phyloP scores from a whole-genome alignment of 2,113 vertebrate genomes.

The Mola mola region DNA sequence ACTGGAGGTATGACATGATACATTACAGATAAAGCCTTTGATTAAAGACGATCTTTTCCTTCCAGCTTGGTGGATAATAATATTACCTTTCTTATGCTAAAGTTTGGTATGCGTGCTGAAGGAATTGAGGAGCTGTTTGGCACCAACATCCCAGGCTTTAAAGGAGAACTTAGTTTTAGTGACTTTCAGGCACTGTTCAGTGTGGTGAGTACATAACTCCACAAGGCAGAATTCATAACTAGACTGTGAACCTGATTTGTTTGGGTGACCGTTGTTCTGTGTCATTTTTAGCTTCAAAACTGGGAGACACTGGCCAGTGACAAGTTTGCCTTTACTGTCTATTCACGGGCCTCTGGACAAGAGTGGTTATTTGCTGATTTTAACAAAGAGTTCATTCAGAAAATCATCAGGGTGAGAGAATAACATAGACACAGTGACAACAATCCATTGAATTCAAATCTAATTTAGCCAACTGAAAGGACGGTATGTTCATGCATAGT shows the following conservation, averaged over 20 bases:
- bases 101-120: slow-evolving; percentile 76
- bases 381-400: slow-evolving; percentile 62
- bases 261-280: not conserved
- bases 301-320: slow-evolving; percentile 67
- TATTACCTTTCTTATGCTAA: slow-evolving; percentile 6
- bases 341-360: slow-evolving; percentile 71
- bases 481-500: not conserved
- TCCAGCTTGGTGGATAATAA: not conserved
- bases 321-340: slow-evolving; percentile 65
- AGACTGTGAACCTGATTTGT: not conserved
- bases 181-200: slow-evolving; percentile 65
- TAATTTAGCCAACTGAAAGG: not conserved
- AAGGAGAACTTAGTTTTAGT: slow-evolving; percentile 56
- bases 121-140: slow-evolving; percentile 71
- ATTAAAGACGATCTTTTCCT: not conserved
- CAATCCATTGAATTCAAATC: not conserved
- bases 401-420: slow-evolving; percentile 65
- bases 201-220: slow-evolving; percentile 62
- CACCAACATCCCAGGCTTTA: slow-evolving; percentile 37
- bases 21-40: accelerated
- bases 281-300: slow-evolving; percentile 71
- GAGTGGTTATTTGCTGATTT: slow-evolving; percentile 76
- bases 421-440: not conserved
- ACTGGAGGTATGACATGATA: slow-evolving; percentile 79
- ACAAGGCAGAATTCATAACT: not conserved